A percentile compares a stretch with the other conserved stretches of the same genome.
phyloP scores from a whole-genome alignment of 2,113 vertebrate genomes.

The Muscicapa adusta region DNA sequence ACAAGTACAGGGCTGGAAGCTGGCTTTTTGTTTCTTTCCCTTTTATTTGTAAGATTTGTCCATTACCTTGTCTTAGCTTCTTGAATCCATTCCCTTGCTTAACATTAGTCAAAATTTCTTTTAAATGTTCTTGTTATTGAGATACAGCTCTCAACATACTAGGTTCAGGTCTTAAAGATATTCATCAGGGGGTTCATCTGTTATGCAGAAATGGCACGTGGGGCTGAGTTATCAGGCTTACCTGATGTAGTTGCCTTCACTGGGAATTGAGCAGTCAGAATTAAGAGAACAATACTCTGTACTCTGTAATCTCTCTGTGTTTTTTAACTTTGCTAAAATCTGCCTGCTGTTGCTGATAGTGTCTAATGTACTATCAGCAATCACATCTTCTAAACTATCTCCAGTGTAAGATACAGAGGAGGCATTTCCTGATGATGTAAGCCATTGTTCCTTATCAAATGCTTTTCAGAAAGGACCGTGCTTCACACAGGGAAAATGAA shows the following conservation, averaged over 20 bases:
- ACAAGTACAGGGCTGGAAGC: not conserved
- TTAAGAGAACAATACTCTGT: not conserved
- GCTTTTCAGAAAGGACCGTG: not conserved
- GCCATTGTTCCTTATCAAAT: not conserved
- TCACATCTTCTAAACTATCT: not conserved
- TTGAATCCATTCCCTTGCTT: not conserved
- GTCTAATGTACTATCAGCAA: not conserved
- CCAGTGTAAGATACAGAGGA: not conserved
- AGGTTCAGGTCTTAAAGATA: not conserved
- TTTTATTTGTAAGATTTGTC: not conserved
- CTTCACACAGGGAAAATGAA: not conserved
- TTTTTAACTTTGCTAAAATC: not conserved
- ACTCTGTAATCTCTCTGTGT: not conserved
- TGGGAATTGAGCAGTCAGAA: not conserved
- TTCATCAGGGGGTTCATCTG: not conserved
- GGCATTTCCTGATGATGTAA: not conserved
- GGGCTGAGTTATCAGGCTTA: not conserved
- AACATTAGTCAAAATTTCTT: not conserved
- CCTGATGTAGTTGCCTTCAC: rapidly evolving
- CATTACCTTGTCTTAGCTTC: not conserved
- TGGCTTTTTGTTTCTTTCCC: not conserved
- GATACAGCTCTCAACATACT: not conserved
- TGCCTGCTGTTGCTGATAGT: not conserved
- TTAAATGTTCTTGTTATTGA: not conserved
- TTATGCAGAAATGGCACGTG: rapidly evolving